These are phyloP conservation scores for Aphaenogaster floridana DNA, from an alignment of 1,140 invertebrate species.

Conservation along the genomic window DNA sequence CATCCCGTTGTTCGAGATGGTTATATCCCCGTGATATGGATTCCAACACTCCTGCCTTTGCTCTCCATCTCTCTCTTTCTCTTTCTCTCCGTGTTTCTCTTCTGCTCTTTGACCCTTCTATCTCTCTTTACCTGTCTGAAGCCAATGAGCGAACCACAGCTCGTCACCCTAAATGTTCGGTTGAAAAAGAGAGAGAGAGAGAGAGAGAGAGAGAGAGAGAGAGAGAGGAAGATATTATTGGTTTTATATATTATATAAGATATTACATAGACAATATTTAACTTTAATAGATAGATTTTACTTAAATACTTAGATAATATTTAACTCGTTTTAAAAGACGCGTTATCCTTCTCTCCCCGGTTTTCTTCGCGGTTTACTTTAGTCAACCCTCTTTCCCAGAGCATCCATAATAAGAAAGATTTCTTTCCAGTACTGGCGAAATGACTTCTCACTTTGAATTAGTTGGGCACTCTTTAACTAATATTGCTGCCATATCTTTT, in stretches of 20 bases:
- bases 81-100: background rate
- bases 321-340: background rate
- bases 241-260: conserved; percentile 38
- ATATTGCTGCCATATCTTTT: background rate
- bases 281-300: conserved; percentile 6
- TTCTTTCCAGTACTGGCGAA: background rate
- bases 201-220: background rate
- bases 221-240: conserved; percentile 25
- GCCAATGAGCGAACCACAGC: conserved; percentile 10
- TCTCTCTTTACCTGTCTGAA: conserved; percentile 27
- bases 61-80: background rate
- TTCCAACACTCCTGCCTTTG: conserved; percentile 38
- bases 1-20: conserved; percentile 53
- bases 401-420: background rate
- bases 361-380: background rate
- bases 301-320: conserved; percentile 38
- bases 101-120: background rate
- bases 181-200: background rate
- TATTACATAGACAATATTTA: conserved; percentile 44
- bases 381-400: background rate
- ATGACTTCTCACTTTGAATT: background rate
- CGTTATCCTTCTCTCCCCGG: background rate
- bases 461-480: background rate
- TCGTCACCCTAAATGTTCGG: conserved; percentile 38
- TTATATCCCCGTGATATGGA: conserved; percentile 35